phyloP scores from a whole-genome alignment of 1,140 invertebrate species.

The Notospermus geniculatus region DNA sequence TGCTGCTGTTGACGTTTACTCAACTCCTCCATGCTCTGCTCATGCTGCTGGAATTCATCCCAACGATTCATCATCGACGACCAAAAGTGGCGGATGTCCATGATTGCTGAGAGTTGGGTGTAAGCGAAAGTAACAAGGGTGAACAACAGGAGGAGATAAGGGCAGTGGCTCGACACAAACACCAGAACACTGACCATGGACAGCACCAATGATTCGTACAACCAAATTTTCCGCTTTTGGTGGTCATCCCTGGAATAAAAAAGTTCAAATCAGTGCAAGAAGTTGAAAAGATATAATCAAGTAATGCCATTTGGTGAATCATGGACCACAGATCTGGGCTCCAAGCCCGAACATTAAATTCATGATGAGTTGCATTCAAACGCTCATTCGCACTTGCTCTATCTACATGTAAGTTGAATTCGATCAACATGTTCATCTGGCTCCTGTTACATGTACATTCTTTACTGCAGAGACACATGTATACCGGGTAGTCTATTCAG shows the following conservation, averaged over 20 bases:
- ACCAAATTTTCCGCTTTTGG: conserved; percentile 48
- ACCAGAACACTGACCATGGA: conserved; percentile 30
- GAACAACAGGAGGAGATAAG: conserved; percentile 37
- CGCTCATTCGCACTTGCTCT: no score
- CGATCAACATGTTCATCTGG: no score
- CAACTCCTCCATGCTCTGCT: conserved; percentile 40
- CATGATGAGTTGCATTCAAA: no score
- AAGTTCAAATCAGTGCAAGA: neutral
- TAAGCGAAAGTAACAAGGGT: conserved; percentile 40
- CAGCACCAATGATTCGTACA: conserved; percentile 43
- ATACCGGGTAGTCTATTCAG: no score
- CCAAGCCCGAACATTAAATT: no score
- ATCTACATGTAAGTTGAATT: no score
- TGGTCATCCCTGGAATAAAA: conserved; percentile 35
- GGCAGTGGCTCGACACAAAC: conserved; percentile 41
- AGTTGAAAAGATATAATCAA: neutral
- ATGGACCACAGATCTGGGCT: no score
- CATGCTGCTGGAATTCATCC: conserved; percentile 51
- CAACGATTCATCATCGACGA: conserved; percentile 29
- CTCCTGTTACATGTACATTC: no score
- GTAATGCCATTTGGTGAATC: no score
- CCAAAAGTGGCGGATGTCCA: conserved; percentile 31
- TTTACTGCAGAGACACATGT: no score
- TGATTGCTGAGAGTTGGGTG: conserved; percentile 36
- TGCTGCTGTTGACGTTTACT: neutral